Percentiles rank a stretch among this genome's conserved stretches.
Conservation (phyloP, 2,888 invertebrate genomes). For the Leuctra nigra region DNA sequence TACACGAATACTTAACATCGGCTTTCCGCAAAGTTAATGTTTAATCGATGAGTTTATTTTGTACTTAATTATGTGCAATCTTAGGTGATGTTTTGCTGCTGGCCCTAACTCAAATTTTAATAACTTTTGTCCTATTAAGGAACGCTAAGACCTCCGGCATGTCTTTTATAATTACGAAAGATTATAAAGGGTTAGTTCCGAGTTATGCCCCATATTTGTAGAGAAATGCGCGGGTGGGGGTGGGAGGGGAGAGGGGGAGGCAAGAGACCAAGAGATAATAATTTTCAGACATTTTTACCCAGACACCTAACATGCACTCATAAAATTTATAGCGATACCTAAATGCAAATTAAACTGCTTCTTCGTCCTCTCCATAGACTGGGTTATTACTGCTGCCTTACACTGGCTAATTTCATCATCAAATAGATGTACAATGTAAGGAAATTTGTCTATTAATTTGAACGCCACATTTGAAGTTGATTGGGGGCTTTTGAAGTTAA, state of each 20-base stretch:
- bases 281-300: not conserved
- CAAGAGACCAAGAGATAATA: not conserved
- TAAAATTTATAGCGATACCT: not conserved
- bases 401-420: too few relatives aligned
- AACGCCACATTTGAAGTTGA: too few relatives aligned
- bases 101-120: not conserved
- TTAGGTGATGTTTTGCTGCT: not conserved
- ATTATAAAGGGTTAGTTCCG: conserved; percentile 1
- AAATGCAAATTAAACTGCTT: conserved; percentile 4
- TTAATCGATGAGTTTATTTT: too few relatives aligned
- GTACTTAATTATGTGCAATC: not conserved
- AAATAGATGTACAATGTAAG: too few relatives aligned
- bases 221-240: too few relatives aligned
- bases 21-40: too few relatives aligned
- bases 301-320: conserved; percentile 4
- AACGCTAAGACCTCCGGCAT: not conserved
- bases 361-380: not conserved
- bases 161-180: conserved; percentile 10
- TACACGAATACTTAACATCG: too few relatives aligned
- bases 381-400: not conserved
- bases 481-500: too few relatives aligned
- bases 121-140: not conserved
- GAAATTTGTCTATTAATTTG: too few relatives aligned
- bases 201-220: conserved; percentile 4
- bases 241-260: too few relatives aligned